These are phyloP conservation scores for Alligator sinensis DNA, from an alignment of 2,113 vertebrate species.

Conservation along the genomic window DNA sequence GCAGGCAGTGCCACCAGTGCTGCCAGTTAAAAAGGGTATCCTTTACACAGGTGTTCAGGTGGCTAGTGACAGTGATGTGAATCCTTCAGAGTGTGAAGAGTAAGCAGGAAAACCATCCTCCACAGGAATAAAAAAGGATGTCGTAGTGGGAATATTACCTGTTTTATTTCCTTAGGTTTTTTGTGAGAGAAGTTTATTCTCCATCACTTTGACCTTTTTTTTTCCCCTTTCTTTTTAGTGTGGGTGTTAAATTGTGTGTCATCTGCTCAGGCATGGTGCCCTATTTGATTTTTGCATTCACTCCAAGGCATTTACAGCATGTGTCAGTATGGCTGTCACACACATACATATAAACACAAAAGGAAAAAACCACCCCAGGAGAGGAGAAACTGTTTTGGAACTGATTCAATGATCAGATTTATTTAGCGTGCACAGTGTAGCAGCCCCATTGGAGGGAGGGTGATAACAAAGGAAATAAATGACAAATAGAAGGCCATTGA, in stretches of 20 bases:
- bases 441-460: not conserved
- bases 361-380: not conserved
- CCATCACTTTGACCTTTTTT: not conserved
- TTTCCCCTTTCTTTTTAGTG: not conserved
- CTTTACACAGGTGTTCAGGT: not conserved
- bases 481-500: not conserved
- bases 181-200: not conserved
- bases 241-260: not conserved
- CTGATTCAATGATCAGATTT: not conserved
- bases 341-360: not conserved
- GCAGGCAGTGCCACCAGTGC: not conserved
- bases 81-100: not conserved
- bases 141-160: not conserved
- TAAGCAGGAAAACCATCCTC: not conserved
- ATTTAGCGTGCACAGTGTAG: not conserved
- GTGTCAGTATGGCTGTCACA: not conserved
- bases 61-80: not conserved
- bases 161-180: not conserved
- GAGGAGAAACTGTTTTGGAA: not conserved
- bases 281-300: not conserved
- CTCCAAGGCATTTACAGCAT: not conserved
- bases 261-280: not conserved
- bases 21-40: not conserved
- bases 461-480: not conserved
- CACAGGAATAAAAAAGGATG: not conserved